phyloP scores from a whole-genome alignment of 1,140 invertebrate species.

The Lepidurus arcticus region DNA sequence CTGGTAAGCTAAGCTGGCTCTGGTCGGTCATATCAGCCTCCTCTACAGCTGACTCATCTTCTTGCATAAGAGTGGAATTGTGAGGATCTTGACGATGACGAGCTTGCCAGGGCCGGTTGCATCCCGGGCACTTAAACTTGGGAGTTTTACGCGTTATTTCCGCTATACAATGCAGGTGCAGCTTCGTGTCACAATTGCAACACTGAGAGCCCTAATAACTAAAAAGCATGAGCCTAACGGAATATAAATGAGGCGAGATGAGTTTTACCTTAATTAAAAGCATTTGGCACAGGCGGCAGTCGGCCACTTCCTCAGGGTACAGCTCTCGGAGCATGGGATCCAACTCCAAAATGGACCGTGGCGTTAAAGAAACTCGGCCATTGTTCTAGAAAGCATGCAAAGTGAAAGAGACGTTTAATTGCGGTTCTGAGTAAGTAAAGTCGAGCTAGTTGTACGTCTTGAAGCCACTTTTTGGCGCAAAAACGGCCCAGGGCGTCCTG shows the following conservation, averaged over 20 bases:
- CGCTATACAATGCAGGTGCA: slow-evolving; percentile 26
- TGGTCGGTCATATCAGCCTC: background rate
- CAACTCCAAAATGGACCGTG: slow-evolving; percentile 27
- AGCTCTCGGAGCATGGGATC: slow-evolving; percentile 29
- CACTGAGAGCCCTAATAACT: background rate
- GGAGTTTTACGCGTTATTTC: slow-evolving; percentile 8
- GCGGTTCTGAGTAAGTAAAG: background rate
- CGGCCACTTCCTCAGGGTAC: slow-evolving; percentile 22
- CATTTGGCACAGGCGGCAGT: slow-evolving; percentile 27
- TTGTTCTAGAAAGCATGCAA: slow-evolving; percentile 6
- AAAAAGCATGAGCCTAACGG: background rate
- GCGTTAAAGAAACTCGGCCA: slow-evolving; percentile 26
- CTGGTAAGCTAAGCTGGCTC: background rate
- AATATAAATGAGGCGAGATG: background rate
- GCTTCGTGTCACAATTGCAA: slow-evolving; percentile 27
- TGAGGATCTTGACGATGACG: background rate
- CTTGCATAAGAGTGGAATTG: background rate
- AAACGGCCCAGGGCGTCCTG: slow-evolving; percentile 27
- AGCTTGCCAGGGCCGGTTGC: slow-evolving; percentile 24
- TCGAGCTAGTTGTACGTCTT: slow-evolving; percentile 24
- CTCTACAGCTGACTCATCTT: background rate
- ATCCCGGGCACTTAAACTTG: slow-evolving; percentile 28
- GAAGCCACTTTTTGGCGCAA: slow-evolving; percentile 23
- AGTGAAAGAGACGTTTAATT: background rate
- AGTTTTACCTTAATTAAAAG: slow-evolving; percentile 30